These are phyloP conservation scores for Drosophila algonquin DNA, from an alignment of 2,888 invertebrate genomes.

Conservation along the genomic window DNA sequence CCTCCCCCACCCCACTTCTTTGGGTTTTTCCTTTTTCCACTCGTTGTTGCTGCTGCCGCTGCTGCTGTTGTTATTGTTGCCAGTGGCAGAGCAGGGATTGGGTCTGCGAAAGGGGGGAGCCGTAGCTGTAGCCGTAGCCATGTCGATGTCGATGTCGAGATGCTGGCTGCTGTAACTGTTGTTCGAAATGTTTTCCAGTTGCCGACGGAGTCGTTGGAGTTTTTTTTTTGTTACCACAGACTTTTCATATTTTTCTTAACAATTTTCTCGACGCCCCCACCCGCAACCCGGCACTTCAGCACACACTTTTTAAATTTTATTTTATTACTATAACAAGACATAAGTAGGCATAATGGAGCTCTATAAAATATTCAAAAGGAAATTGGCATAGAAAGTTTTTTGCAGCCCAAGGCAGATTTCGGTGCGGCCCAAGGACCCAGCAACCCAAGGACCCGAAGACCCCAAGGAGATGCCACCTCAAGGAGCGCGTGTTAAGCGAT, in stretches of 20 bases:
- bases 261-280: conserved; percentile 35
- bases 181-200: conserved; percentile 55
- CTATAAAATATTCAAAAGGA: conserved; percentile 81
- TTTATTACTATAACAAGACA: conserved; percentile 82
- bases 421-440: conserved; percentile 6
- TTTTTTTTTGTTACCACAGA: conserved; percentile 23
- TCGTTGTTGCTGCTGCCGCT: conserved; percentile 29
- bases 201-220: conserved; percentile 38
- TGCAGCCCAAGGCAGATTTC: conserved; percentile 10
- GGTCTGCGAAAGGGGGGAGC: neutral
- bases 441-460: conserved; percentile 4
- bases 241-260: conserved; percentile 67
- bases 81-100: conserved; percentile 13
- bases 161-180: conserved; percentile 38
- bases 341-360: conserved; percentile 81
- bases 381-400: conserved; percentile 74
- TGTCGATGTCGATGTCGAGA: conserved; percentile 33
- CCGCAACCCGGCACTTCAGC: conserved; percentile 13
- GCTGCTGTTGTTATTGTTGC: conserved; percentile 34
- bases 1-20: neutral
- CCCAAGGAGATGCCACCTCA: conserved; percentile 21
- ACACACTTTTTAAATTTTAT: conserved; percentile 76
- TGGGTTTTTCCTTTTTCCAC: conserved; percentile 20
- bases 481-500: conserved; percentile 67
- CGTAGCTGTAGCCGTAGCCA: conserved; percentile 12